Evolutionary conservation across 2,888 invertebrate species (phyloP).

Genomic region (Prenolepis imparis): DNA sequence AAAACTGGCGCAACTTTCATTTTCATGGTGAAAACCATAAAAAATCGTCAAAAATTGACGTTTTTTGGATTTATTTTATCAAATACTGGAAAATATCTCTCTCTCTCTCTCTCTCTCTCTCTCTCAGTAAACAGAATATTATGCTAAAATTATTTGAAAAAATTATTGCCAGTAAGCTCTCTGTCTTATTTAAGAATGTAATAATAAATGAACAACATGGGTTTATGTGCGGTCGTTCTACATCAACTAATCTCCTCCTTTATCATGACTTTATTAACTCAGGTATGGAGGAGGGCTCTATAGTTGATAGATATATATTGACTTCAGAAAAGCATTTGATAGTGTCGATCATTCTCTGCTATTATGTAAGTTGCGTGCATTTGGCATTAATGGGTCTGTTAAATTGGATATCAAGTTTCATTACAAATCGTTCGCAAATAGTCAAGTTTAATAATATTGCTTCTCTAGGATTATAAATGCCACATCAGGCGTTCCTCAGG

Average conservation of each 20-base stretch:
- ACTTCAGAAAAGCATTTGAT: background rate
- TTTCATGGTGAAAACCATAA: too few relatives aligned
- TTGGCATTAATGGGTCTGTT: too few relatives aligned
- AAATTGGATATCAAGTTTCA: background rate
- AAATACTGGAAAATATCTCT: too few relatives aligned
- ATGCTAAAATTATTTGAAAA: background rate
- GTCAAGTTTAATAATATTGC: background rate
- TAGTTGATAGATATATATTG: background rate
- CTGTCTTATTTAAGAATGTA: too few relatives aligned
- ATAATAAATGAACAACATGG: background rate
- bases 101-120: too few relatives aligned
- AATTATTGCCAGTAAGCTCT: too few relatives aligned
- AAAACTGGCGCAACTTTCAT: too few relatives aligned
- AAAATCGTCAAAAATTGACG: too few relatives aligned
- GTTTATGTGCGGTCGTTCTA: background rate
- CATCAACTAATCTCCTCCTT: accelerated
- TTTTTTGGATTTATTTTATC: too few relatives aligned
- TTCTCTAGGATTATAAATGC: background rate
- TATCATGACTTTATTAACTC: background rate
- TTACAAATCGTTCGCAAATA: background rate
- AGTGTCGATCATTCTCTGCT: too few relatives aligned
- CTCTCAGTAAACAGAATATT: background rate
- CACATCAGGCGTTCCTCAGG: too few relatives aligned
- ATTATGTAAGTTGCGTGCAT: too few relatives aligned
- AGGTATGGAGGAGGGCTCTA: background rate